These are phyloP conservation scores for Poecilia velifera DNA, from an alignment of 2,797 vertebrate genomes.

Conservation along the genomic window DNA sequence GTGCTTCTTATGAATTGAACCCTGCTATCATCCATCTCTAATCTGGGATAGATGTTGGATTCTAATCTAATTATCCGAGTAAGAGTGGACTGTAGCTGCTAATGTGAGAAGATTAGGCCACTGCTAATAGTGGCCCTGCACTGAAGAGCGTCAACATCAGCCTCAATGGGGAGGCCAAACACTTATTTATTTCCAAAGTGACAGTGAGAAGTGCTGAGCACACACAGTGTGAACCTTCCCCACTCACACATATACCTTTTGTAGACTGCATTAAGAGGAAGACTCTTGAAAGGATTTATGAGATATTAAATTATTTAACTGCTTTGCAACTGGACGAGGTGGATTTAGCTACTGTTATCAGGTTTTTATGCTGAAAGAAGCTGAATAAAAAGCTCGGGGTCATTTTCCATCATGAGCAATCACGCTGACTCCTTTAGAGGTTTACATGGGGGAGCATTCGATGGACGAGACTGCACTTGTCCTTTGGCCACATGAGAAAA, in stretches of 20 bases:
- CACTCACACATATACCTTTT: slow-evolving; percentile 48
- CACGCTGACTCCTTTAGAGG: slow-evolving; percentile 33
- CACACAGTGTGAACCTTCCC: slow-evolving; percentile 46
- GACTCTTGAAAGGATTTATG: not conserved
- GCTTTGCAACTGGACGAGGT: not conserved
- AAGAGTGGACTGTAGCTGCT: slow-evolving; percentile 66
- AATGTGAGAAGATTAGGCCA: slow-evolving; percentile 75
- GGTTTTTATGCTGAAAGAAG: not conserved
- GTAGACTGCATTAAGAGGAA: slow-evolving; percentile 5
- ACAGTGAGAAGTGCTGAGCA: slow-evolving; percentile 76
- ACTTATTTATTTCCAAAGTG: slow-evolving; percentile 77
- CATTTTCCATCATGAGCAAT: not conserved
- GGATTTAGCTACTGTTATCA: not conserved
- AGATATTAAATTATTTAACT: not conserved
- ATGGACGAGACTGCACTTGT: slow-evolving; percentile 73
- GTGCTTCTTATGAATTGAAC: slow-evolving; percentile 1
- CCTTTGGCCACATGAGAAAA: slow-evolving; percentile 80
- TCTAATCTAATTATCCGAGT: slow-evolving; percentile 74
- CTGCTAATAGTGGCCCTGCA: slow-evolving; percentile 55
- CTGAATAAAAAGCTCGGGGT: not conserved
- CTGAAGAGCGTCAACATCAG: slow-evolving; percentile 78
- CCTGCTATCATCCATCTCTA: slow-evolving; percentile 55
- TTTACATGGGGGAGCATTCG: slow-evolving; percentile 38
- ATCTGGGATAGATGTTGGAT: slow-evolving; percentile 50
- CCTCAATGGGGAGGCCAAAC: slow-evolving; percentile 74